A percentile compares a stretch with the other conserved stretches of the same genome.
phyloP scores from a whole-genome alignment of 2,888 invertebrate species.

The Stenichneumon culpator region DNA sequence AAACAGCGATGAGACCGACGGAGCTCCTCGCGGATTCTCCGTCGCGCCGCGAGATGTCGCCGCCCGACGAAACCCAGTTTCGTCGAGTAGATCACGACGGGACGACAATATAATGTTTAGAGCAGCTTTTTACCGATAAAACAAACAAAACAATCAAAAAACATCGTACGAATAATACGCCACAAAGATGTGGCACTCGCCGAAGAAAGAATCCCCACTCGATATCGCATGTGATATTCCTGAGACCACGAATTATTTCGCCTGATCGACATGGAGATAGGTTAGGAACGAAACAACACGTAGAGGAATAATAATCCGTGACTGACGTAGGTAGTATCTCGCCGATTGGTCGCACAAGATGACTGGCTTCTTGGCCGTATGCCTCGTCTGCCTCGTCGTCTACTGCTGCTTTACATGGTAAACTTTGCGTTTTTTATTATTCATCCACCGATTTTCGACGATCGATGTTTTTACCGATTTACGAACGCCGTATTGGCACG shows the following conservation, averaged over 20 bases:
- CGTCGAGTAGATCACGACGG: not conserved
- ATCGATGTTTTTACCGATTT: constrained; percentile 6
- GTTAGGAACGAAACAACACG: constrained; percentile 38
- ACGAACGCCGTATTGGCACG: constrained; percentile 40
- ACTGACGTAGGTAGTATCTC: constrained; percentile 13
- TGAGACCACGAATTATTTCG: not conserved
- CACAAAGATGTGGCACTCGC: constrained; percentile 12
- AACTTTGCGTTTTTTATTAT: constrained; percentile 75
- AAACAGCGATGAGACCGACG: not conserved
- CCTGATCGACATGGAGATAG: constrained; percentile 17
- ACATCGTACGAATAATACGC: constrained; percentile 28
- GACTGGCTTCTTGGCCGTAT: constrained; percentile 84
- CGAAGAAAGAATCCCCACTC: constrained; percentile 26
- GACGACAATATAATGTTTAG: constrained; percentile 32
- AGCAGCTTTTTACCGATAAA: constrained; percentile 19
- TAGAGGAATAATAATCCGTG: not conserved
- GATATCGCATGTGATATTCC: constrained; percentile 15
- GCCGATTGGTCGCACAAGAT: constrained; percentile 73
- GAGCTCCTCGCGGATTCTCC: not conserved
- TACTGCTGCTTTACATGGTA: constrained; percentile 89
- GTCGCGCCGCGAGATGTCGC: not conserved
- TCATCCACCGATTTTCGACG: constrained; percentile 1
- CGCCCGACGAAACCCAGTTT: not conserved
- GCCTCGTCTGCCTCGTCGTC: constrained; percentile 83
- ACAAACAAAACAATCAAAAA: not conserved